Conservation (phyloP, 2,797 vertebrate genomes). For the Pseudochaenichthys georgianus region DNA sequence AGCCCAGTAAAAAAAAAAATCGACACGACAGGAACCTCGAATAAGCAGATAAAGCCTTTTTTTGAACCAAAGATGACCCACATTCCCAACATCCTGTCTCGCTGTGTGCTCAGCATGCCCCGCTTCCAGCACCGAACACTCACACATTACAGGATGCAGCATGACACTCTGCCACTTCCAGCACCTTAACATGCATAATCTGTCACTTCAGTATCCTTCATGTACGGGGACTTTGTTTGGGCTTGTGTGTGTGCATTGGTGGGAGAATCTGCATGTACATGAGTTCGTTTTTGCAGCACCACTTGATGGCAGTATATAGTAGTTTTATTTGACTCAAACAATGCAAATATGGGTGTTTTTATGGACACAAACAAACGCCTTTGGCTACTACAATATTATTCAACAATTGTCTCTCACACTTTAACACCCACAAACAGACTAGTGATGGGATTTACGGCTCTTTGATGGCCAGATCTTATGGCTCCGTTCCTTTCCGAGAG, state of each 20-base stretch:
- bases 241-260: slow-evolving; percentile 10
- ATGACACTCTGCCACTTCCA: slow-evolving; percentile 44
- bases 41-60: too few species aligned
- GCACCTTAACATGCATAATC: slow-evolving; percentile 24
- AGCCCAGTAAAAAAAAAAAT: too few species aligned
- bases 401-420: slow-evolving; percentile 2
- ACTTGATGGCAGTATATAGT: slow-evolving; percentile 54
- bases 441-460: too few species aligned
- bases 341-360: too few species aligned
- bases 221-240: slow-evolving; percentile 18
- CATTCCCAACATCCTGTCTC: slow-evolving; percentile 28
- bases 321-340: too few species aligned
- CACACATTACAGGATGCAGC: slow-evolving; percentile 31
- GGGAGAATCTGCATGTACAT: not conserved
- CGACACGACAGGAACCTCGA: too few species aligned
- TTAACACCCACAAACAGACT: not conserved
- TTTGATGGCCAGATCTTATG: too few species aligned
- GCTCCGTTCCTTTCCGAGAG: too few species aligned
- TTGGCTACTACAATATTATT: too few species aligned
- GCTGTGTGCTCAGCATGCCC: not conserved
- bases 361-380: too few species aligned
- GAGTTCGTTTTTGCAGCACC: slow-evolving; percentile 20
- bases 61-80: slow-evolving; percentile 38
- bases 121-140: slow-evolving; percentile 24
- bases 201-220: slow-evolving; percentile 29